Base-by-base conservation (phyloP, 2,888 invertebrate species). In the Drosophila aldrichi region DNA sequence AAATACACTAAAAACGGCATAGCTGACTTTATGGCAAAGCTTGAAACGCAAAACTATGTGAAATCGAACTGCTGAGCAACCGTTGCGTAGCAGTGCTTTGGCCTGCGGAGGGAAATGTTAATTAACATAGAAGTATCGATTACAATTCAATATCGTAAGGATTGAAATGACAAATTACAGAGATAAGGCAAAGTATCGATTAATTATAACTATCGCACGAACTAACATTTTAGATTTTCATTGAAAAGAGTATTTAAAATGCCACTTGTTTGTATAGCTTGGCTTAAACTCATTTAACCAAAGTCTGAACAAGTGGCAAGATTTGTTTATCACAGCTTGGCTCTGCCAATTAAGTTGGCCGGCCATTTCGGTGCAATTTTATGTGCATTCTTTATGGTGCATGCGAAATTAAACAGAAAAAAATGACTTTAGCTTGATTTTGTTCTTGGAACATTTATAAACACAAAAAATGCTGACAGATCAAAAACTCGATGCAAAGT, bases 391-490 rank as follows among this genome's bases (percentile, higher is more conserved):
- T 82, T 81, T 72, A 62, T 82, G 74, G 64, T 56, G 29, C 64
- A 68, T 60, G 69, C 55, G 58, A 75, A 87, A 74, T 82, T 81
- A 84, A 84, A 84, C 70, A 49, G 32, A 49, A 32, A 48, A 48
- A 49, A 49, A n/a, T 9, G 54, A 38, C 40, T 77, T 70, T 72
- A 55, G 78, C 55, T 73, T 70, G 67, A 73, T 54, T 55, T 44
- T 63, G 60, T 84, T 81, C 79, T 65, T 22, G 63, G 73, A 81
- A 65, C 62, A 60, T 54, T 77, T 66, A 52, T 60, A 46, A 54
- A 22, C 48, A 70, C 48, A 70, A 61, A 40, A 65, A 65, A 77
- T 44, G 74, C 65, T 69, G 74, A 70, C 79, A 69, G 44, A 36
- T 73, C 73, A 70, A 52, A 57, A 65, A 62, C 25, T 43, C 36